Base-by-base conservation (phyloP, 2,888 invertebrate species). In the Pyrgus malvae region DNA sequence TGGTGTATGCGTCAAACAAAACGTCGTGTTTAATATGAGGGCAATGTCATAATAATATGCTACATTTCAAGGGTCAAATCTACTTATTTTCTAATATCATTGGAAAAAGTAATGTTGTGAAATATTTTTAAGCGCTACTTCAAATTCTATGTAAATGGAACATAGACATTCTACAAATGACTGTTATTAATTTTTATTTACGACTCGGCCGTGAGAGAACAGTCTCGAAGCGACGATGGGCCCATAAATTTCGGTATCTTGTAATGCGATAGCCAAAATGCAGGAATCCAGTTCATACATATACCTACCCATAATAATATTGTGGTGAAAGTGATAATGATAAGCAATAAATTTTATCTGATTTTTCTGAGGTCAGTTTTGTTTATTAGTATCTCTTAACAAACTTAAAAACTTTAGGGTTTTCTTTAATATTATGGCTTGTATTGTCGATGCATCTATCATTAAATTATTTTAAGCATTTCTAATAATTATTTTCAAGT, bases 251-350 rank as follows among this genome's bases (percentile, higher is more conserved):
- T 40, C 12, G 27, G 29, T 12, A 31, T 40, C 38, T 49, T 9
- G 48, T 25, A 29, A 14, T 49, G 27, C 31, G 40, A 40, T 31
- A 14, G 29, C 48, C 38, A 46, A 40, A 49, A 49, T 6, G 38
- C 31, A 0, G 27, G 29, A 49, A 40, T 49, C 48, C 31, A 40
- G 48, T 49, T 49, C 40, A 14, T 14, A 38, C 29, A 11, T 17
- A 38, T 1, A 38, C 11, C 7, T 12, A 7, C n/a, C n/a, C n/a
- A n/a, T n/a, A 17, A 8, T 49, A 40, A 40, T 29, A n/a, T 48
- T 38, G 17, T 40, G 40, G 48, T 29, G 48, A 49, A 49, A 49
- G 48, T 31, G 16, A 49, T 21, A 29, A 29, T 31, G 16, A 49
- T 21, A 29, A 29, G 40, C 12, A 12, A 38, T 49, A 40, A 31